Percentiles rank a stretch among this genome's conserved stretches.
Conservation (phyloP, 2,888 invertebrate genomes). For the Lacanobia oleracea region DNA sequence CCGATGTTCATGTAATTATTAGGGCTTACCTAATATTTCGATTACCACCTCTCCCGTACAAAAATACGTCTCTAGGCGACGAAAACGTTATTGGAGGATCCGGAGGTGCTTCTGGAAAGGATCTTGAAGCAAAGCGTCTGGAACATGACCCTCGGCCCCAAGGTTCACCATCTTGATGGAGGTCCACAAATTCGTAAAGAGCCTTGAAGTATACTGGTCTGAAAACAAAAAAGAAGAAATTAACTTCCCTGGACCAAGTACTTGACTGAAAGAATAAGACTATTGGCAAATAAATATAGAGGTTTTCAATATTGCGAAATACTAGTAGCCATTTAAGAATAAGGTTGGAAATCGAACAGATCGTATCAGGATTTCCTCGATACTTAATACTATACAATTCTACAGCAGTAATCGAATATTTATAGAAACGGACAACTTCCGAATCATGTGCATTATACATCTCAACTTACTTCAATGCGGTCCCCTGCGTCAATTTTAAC, state of each 20-base stretch:
- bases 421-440: not conserved
- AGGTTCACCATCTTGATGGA: slow-evolving; percentile 96
- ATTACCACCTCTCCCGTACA: slow-evolving; percentile 96
- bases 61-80: slow-evolving; percentile 95
- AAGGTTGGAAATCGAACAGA: not conserved
- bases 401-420: slow-evolving; percentile 41
- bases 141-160: slow-evolving; percentile 94
- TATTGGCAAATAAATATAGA: not conserved
- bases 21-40: slow-evolving; percentile 93
- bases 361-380: not conserved
- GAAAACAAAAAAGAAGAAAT: slow-evolving; percentile 60
- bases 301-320: too few species aligned
- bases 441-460: slow-evolving; percentile 29
- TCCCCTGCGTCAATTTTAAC: slow-evolving; percentile 94
- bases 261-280: not conserved
- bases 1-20: not conserved
- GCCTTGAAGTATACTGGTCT: slow-evolving; percentile 96
- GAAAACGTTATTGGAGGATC: slow-evolving; percentile 94
- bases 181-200: slow-evolving; percentile 96
- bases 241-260: not conserved
- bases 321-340: too few species aligned
- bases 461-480: slow-evolving; percentile 93
- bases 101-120: slow-evolving; percentile 88
- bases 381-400: slow-evolving; percentile 10
- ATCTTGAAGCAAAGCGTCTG: slow-evolving; percentile 93